phyloP scores from a whole-genome alignment of 2,113 vertebrate species.

The Labeo catla region DNA sequence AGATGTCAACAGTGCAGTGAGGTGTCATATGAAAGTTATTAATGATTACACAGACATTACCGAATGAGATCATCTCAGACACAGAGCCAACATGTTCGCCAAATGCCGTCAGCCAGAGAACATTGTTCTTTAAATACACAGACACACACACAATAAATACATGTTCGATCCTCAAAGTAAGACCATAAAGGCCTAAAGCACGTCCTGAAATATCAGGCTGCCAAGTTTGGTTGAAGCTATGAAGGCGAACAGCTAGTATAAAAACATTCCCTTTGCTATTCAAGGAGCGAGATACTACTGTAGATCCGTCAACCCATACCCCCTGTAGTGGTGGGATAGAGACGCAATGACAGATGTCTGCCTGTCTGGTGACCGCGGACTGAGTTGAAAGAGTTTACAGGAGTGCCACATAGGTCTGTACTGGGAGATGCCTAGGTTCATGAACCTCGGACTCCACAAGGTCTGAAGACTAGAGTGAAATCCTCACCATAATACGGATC shows the following conservation, averaged over 20 bases:
- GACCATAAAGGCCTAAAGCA: background rate
- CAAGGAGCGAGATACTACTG: conserved; percentile 7
- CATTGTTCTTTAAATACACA: conserved; percentile 23
- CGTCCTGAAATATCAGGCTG: background rate
- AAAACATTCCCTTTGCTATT: conserved; percentile 24
- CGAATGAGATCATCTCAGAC: conserved; percentile 36
- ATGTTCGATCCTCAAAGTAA: background rate
- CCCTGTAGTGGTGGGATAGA: conserved; percentile 13
- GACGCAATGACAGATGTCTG: background rate
- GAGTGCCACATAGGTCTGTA: background rate
- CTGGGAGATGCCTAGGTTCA: background rate
- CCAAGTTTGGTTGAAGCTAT: conserved; percentile 23
- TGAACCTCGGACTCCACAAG: background rate
- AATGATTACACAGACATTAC: conserved; percentile 63
- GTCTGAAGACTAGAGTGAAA: background rate
- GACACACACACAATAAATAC: background rate
- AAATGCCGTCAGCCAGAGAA: background rate
- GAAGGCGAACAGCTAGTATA: background rate
- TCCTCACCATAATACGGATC: background rate
- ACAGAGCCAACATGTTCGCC: background rate
- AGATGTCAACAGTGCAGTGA: conserved; percentile 61
- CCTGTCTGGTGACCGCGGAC: background rate
- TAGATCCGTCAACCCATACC: background rate
- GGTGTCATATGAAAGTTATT: conserved; percentile 63
- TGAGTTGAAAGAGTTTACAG: background rate